Base-by-base conservation (phyloP, 92 coral and sea anemone genomes). In the Bergia sp. region DNA sequence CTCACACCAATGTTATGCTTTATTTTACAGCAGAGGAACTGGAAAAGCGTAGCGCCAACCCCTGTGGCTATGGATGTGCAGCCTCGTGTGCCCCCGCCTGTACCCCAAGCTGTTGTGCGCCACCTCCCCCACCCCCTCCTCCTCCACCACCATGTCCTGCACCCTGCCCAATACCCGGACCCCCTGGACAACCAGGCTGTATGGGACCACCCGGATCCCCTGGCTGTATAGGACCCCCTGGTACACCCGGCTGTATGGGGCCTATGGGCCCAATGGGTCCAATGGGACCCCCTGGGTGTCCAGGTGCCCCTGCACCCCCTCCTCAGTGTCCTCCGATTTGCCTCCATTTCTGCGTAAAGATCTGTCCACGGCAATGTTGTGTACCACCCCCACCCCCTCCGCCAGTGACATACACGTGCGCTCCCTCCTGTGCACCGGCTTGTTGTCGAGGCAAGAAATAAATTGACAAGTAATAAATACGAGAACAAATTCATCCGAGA, bases 241-340 rank as follows among this genome's bases (percentile, higher is more conserved):
- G 98, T 2, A 41, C 82, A 10, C 91, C 93, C 7, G 98, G 96
- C 50, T 91, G 92, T 44, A 89, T 87, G 92, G 98, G 98, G 88
- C 93, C 93, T n/a, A 89, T 89, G 89, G 99, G 99, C 73, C 98
- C 96, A 6, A 86, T 82, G 85, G 95, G 95, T 38, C 97, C 99
- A 16, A 91, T 94, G 11, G 98, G 99, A 11, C 75, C 91, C 55
- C 99, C 99, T 41, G 99, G 99, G 41, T 90, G 91, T 77, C 93
- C 95, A 65, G 99, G 99, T 73, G 95, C 93, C 38, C 99, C 99
- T 0, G 98, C 98, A 73, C 98, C 97, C 23, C 91, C 98, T 16
- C 94, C 96, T 36, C 94, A 92, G n/a, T 95, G 98, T 76, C 93
- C 99, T 40, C 99, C 99, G 1, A 87, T 97, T 71, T 97, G 99